phyloP scores from a whole-genome alignment of 2,888 invertebrate species.

The Eurytoma californica region DNA sequence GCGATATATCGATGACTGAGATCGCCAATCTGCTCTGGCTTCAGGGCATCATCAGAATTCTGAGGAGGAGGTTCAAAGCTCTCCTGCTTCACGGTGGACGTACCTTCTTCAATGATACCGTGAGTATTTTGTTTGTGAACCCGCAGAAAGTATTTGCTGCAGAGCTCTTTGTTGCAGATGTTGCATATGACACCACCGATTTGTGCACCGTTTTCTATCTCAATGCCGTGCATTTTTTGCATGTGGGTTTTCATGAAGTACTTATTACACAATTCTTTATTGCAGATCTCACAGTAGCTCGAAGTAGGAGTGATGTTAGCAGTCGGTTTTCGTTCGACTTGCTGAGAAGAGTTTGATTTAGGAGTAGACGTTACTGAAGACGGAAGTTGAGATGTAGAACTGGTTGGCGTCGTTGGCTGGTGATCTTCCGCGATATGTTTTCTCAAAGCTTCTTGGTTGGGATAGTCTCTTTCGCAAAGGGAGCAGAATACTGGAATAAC shows the following conservation, averaged over 20 bases:
- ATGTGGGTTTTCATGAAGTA: conserved; percentile 99
- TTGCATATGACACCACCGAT: conserved; percentile 96
- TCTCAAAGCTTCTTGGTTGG: conserved; percentile 80
- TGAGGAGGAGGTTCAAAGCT: conserved; percentile 60
- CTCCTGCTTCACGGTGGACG: conserved; percentile 66
- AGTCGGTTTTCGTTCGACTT: conserved; percentile 78
- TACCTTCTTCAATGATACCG: conserved; percentile 92
- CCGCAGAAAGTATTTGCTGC: conserved; percentile 97
- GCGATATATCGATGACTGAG: conserved; percentile 81
- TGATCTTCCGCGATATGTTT: conserved; percentile 84
- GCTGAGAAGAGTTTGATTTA: conserved; percentile 45
- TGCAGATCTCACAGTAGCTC: conserved; percentile 97
- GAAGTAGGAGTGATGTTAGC: conserved; percentile 83
- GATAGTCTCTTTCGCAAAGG: conserved; percentile 80
- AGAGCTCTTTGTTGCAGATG: conserved; percentile 98
- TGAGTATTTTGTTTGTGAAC: conserved; percentile 99
- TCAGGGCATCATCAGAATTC: conserved; percentile 74
- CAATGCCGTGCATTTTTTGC: conserved; percentile 98
- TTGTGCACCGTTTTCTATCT: conserved; percentile 93
- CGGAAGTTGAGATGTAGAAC: conserved; percentile 52
- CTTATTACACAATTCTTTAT: conserved; percentile 99
- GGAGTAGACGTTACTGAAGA: conserved; percentile 41
- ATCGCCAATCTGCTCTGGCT: conserved; percentile 78
- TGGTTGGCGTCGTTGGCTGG: conserved; percentile 71
- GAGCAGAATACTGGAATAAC: conserved; percentile 71